Conservation (phyloP, 2,888 invertebrate species). For the Rhagonycha lutea region DNA sequence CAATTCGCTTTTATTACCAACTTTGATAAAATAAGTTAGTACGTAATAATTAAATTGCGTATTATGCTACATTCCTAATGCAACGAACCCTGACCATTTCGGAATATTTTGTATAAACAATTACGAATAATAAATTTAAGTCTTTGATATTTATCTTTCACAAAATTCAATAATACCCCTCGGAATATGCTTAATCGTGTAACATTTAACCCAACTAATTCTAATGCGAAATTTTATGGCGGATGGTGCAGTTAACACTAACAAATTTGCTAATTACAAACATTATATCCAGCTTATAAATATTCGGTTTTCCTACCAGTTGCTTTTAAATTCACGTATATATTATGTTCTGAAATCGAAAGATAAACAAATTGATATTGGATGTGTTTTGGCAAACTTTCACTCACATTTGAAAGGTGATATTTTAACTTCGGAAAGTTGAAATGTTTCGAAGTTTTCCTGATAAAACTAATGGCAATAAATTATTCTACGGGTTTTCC, state of each 20-base stretch:
- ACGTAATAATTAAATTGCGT: too few relatives aligned
- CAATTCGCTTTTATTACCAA: too few relatives aligned
- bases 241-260: not conserved
- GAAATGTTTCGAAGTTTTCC: not conserved
- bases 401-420: not conserved
- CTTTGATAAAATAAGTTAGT: too few relatives aligned
- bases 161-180: not conserved
- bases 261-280: not conserved
- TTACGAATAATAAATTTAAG: not conserved
- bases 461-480: not conserved
- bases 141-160: not conserved
- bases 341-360: not conserved
- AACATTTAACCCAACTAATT: not conserved
- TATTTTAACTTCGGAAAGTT: not conserved
- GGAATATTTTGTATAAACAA: not conserved
- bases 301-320: not conserved
- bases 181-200: not conserved
- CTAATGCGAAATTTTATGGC: not conserved
- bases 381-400: not conserved
- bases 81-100: not conserved
- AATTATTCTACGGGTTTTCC: not conserved
- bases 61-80: too few relatives aligned
- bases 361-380: not conserved
- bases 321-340: not conserved
- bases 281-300: not conserved